Evolutionary conservation across 2,888 invertebrate species (phyloP), one percentile per base, ranked within the genome.

Genomic region (Lasioglossum vierecki): DNA sequence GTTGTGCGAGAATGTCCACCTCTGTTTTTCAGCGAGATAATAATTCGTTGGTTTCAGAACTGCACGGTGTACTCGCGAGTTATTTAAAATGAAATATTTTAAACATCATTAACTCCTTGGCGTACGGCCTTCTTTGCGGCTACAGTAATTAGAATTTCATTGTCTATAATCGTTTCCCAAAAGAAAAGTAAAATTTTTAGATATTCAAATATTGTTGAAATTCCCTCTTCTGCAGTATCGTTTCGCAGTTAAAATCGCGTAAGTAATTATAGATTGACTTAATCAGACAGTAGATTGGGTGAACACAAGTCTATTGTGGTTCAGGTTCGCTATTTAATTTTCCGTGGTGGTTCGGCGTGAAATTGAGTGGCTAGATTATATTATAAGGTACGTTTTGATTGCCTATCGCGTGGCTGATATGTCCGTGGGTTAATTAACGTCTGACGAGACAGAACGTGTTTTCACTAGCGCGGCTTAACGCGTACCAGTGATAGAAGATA

Each of bases 391-490:
- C 22, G 22, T 68, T 68, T 39, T 68, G 39, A 35, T 35, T 39
- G 9, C 68, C 39, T 39, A 68, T 68, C 22, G 68, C 39, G 68
- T 22, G 18, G 18, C 39, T 68, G 39, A 68, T 39, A 22, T 39
- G 35, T 68, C 39, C 39, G 22, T 39, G 68, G 15, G 39, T 68
- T 68, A 68, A 68, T 68, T 68, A 39, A 68, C 39, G 39, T 68
- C 22, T 68, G 39, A 68, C 68, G 9, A 68, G 22, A 68, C 35
- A 35, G 35, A 63, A 18, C 63, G 30, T 63, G 63, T 63, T 63
- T 30, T 63, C 63, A 6, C 63, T 26, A 8, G 35, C 30, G 8
- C 15, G 63, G 63, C 63, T 35, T 18, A 63, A 63, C 63, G 63
- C 30, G 63, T 2, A 8, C n/a, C 63, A 63, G 2, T 18, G 18